Conservation (phyloP, 2,113 vertebrate species). For the Hemibagrus wyckioides region DNA sequence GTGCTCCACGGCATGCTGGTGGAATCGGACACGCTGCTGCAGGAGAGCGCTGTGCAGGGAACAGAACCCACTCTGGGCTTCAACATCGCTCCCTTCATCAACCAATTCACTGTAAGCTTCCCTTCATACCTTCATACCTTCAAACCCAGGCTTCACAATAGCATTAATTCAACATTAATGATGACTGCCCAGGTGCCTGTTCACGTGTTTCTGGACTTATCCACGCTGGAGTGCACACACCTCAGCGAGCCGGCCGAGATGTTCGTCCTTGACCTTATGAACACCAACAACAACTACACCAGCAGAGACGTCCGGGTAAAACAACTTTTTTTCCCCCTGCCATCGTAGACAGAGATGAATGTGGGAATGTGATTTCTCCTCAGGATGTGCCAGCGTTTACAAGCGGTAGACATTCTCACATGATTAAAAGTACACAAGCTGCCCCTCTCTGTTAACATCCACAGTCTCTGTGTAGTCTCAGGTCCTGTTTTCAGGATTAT, state of each 20-base stretch:
- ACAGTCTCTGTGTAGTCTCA: not conserved
- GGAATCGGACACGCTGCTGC: slow-evolving; percentile 84
- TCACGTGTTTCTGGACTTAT: slow-evolving; percentile 90
- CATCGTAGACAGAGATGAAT: not conserved
- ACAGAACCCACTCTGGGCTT: slow-evolving; percentile 88
- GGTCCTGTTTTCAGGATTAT: not conserved
- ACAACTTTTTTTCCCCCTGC: not conserved
- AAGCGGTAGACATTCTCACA: not conserved
- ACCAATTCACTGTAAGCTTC: slow-evolving; percentile 87
- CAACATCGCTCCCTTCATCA: slow-evolving; percentile 94
- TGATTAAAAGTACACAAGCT: slow-evolving; percentile 6
- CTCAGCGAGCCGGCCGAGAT: slow-evolving; percentile 88
- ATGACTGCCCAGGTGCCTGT: slow-evolving; percentile 83
- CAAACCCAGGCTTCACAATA: not conserved
- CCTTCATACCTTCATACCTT: not conserved
- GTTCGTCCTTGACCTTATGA: slow-evolving; percentile 90
- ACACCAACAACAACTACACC: slow-evolving; percentile 77
- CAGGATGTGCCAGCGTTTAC: not conserved
- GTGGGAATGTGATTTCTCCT: not conserved
- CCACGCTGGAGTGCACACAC: slow-evolving; percentile 79
- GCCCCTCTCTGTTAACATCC: not conserved
- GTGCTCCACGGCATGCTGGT: slow-evolving; percentile 87
- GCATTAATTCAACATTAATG: not conserved
- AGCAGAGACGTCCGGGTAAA: slow-evolving; percentile 86
- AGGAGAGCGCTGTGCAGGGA: slow-evolving; percentile 92